Base-by-base conservation (phyloP, 2,888 invertebrate species). In the Catocala sponsa region DNA sequence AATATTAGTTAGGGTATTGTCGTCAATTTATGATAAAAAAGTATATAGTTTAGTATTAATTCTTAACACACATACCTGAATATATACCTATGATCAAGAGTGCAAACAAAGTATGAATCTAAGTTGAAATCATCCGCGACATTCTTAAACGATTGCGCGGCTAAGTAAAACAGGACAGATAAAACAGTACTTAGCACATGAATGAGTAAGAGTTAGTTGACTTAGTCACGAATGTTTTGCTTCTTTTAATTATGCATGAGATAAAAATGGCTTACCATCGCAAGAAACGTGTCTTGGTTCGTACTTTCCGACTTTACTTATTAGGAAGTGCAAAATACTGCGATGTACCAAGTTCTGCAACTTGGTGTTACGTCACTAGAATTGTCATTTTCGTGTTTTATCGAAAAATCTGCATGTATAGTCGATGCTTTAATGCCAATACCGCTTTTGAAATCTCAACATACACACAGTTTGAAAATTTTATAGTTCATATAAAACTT, bases 191-290 rank as follows among this genome's bases (percentile, higher is more conserved):
- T 65, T 74, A 55, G 63, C 65, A 71, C 64, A 68, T 65, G 56
- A 25, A 65, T 80, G 80, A 79, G 73, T 81, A 80, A 82, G 65
- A 55, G 58, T 68, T 57, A 58, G 48, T 65, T 64, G 63, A n/a
- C 12, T 59, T 57, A 58, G 32, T 55, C 58, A 58, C 44, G 51
- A 32, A 25, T 64, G 53, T 59, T 74, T 74, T 63, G 44, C 46
- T 51, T 59, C 10, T 72, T 69, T 72, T 70, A 57, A 67, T 65
- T 41, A 53, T 60, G 57, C 47, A 9, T 55, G 54, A 38, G 13
- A 13, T 43, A 67, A 55, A 67, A 63, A 72, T 42, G 48, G 25
- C 53, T 54, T 38, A 54, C 25, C 51, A 41, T 51, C 51, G 15
- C 38, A 41, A 60, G 65, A 65, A 60, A 52, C 56, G 53, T 63